Evolutionary conservation across 1,140 invertebrate genomes (phyloP), one percentile per base, ranked within the genome.

Genomic region (Delia radicum): DNA sequence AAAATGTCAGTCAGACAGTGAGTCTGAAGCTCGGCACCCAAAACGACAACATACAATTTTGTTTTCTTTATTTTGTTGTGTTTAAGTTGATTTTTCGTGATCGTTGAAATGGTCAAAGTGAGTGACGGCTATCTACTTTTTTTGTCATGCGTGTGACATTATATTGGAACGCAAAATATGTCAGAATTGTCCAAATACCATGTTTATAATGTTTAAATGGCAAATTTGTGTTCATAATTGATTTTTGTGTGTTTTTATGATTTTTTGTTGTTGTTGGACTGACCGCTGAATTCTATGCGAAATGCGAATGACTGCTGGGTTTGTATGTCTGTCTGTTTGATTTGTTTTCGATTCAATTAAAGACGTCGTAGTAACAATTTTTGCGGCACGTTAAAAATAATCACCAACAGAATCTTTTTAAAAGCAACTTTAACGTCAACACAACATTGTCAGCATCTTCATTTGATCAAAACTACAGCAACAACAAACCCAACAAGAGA

Each of bases 151-250:
- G 65, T 69, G 65, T 76, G 75, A 76, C 75, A 76, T 76, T 73
- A 63, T 63, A 78, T 78, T 74, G 74, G 74, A 69, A 73, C 74
- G 74, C 76, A 75, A 76, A 82, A 80, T 80, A 85, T 85, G 82
- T 82, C 83, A 85, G 83, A 83, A 85, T 85, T 85, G 83, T 85
- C 83, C 83, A 85, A 85, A 85, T 85, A 81, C 83, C 83, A 82
- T 85, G 83, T 69, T 31, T 69, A 69, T 69, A 33, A 55, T 55
- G 48, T 84, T 77, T 85, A 85, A 85, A 85, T 85, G 83, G 83
- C 83, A 85, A 85, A 85, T 85, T 85, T 85, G 83, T 85, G 83
- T 81, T 80, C 81, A 76, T 85, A 83, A 85, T 85, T 85, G 83
- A 83, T 85, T 82, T 83, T 33, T 65, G 46, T n/a, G n/a, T n/a